Base-by-base conservation (phyloP, 2,113 vertebrate species). In the Pygoscelis antarcticus region DNA sequence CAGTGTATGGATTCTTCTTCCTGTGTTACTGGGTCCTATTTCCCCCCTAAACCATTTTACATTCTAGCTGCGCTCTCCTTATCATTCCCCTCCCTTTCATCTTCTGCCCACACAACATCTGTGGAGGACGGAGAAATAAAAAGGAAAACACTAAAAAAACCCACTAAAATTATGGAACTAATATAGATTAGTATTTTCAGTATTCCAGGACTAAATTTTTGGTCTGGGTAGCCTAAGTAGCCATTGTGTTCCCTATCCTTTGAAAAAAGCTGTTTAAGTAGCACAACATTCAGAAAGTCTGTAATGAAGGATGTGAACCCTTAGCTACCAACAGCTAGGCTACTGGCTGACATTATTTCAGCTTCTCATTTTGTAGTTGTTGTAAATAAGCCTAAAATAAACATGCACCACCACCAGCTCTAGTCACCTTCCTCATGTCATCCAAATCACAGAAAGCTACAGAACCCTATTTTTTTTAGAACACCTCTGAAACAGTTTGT, bases 21-120 rank as follows among this genome's bases (percentile, higher is more conserved):
- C 32, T 49, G 2, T 38, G 25, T 49, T 78, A 74, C 3, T n/a
- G 16, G 29, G 11, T 75, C 58, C 14, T 51, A 36, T 52, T 75
- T 42, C 11, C 25, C 6, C 42, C 16, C 19, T 7, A 80, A 93
- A 76, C 14, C 26, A 36, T 46, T 65, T 55, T 22, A 44, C 0
- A 1, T 51, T 83, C 32, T 22, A 68, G 51, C 32, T 36, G 34
- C 0, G 0, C 15, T 25, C 29, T 78, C 22, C 13, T 80, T 46
- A 38, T 40, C 19, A n/a, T 51, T 74, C 13, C 26, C 4, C 30
- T 92, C 22, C 26, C 57, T 51, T 91, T 89, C 18, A 60, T 11
- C 32, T 61, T 66, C 44, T 66, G 57, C 52, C 34, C 19, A 57
- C 27, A 23, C 9, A 66, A 21, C 22, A 40, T 38, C 16, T 32